These are phyloP conservation scores for Euura saliciscinereae DNA, from an alignment of 1,140 invertebrate genomes.

Conservation along the genomic window DNA sequence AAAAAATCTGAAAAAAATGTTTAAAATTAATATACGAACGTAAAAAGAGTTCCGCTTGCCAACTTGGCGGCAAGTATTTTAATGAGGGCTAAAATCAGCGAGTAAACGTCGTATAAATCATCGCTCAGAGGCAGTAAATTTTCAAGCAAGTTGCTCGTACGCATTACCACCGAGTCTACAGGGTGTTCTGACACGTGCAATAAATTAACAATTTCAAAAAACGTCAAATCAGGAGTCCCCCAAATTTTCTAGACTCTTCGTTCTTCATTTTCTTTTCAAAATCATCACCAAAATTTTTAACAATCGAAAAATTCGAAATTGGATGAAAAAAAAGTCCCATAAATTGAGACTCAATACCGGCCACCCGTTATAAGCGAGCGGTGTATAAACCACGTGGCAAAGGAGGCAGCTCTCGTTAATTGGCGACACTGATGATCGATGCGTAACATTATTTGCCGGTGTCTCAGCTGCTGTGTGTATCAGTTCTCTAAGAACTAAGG, in stretches of 20 bases:
- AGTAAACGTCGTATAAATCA: slow-evolving; percentile 57
- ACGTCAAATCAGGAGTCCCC: no score
- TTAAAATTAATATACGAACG: no score
- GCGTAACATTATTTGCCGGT: neutral
- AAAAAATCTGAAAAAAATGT: no score
- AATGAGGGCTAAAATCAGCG: slow-evolving; percentile 53
- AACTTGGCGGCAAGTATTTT: slow-evolving; percentile 46
- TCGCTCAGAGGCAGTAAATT: slow-evolving; percentile 40
- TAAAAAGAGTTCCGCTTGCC: no score
- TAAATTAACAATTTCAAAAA: no score
- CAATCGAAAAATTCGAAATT: no score
- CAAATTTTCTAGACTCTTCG: no score
- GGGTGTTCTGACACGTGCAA: neutral
- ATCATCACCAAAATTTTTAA: no score
- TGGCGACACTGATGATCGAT: slow-evolving; percentile 2
- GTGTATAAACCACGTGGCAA: no score
- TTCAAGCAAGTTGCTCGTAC: slow-evolving; percentile 15
- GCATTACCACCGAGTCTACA: slow-evolving; percentile 19
- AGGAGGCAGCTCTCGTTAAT: neutral
- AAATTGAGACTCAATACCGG: slow-evolving; percentile 30
- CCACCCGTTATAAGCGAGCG: no score
- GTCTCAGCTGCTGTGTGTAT: neutral
- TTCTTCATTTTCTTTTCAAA: no score
- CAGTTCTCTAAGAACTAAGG: no score
- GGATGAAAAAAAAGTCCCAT: slow-evolving; percentile 16